These are phyloP conservation scores for Chaetodon auriga DNA, from an alignment of 2,113 vertebrate species.

Conservation along the genomic window DNA sequence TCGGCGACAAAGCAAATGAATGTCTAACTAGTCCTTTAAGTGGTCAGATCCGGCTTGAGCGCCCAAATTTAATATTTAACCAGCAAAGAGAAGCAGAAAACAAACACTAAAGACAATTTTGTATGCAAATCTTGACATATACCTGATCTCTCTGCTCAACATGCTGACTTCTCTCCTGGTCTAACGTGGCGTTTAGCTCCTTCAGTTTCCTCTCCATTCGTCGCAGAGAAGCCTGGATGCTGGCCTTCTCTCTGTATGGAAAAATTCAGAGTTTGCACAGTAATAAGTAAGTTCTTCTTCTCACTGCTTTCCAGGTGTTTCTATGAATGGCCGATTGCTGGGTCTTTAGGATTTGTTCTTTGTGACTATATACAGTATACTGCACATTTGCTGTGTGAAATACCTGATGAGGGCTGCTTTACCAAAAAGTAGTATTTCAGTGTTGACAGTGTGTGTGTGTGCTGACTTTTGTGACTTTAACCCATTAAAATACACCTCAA, in stretches of 20 bases:
- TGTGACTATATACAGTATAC: too few relatives aligned
- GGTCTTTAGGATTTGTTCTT: too few relatives aligned
- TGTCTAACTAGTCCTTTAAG: too few relatives aligned
- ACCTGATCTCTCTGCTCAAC: conserved; percentile 95
- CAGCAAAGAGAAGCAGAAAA: neutral
- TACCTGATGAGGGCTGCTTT: neutral
- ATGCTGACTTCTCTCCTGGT: conserved; percentile 91
- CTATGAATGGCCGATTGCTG: too few relatives aligned
- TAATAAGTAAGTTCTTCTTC: too few relatives aligned
- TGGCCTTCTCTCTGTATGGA: conserved; percentile 87
- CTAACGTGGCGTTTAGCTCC: conserved; percentile 91
- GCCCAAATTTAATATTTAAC: neutral
- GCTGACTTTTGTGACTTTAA: neutral
- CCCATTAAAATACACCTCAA: neutral
- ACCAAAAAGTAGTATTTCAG: neutral
- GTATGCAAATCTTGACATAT: conserved; percentile 1
- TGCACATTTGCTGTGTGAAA: neutral
- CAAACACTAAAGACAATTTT: neutral
- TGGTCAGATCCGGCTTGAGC: too few relatives aligned
- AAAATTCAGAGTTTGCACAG: neutral
- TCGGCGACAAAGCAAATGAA: too few relatives aligned
- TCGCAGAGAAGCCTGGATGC: conserved; percentile 88
- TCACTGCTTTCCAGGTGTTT: too few relatives aligned
- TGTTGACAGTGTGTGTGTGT: neutral
- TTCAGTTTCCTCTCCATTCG: conserved; percentile 93